Evolutionary conservation across 1,140 invertebrate genomes (phyloP).

Genomic region (Drosophila subpulchrella): DNA sequence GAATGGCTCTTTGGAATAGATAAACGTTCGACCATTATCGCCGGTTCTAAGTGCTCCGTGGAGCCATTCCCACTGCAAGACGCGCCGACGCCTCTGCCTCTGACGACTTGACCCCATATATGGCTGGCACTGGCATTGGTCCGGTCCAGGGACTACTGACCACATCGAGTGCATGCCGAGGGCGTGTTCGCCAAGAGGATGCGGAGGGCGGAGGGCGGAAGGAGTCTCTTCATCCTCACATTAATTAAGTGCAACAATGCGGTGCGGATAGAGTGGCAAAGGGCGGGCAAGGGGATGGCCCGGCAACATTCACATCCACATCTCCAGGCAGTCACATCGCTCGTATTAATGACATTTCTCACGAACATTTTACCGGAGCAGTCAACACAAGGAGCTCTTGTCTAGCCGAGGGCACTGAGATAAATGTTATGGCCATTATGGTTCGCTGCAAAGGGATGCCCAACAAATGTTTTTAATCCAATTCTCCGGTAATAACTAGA

Average conservation of each 20-base stretch:
- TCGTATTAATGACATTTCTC: constrained; percentile 82
- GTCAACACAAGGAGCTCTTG: constrained; percentile 48
- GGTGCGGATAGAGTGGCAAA: constrained; percentile 41
- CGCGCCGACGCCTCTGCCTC: constrained; percentile 66
- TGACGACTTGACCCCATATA: constrained; percentile 72
- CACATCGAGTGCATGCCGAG: constrained; percentile 50
- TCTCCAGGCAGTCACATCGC: constrained; percentile 62
- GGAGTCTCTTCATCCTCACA: constrained; percentile 54
- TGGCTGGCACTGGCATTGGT: constrained; percentile 10
- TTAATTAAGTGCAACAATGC: constrained; percentile 82
- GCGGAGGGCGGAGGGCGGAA: constrained; percentile 20
- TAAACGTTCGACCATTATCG: constrained; percentile 71
- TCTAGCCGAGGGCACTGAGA: constrained; percentile 22
- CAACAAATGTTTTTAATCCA: neutral
- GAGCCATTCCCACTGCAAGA: constrained; percentile 65
- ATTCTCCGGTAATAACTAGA: neutral
- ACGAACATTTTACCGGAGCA: constrained; percentile 73
- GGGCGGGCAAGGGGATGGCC: constrained; percentile 12
- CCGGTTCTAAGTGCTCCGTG: constrained; percentile 48
- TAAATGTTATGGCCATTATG: constrained; percentile 7
- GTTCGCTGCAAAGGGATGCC: neutral
- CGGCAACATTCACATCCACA: constrained; percentile 53
- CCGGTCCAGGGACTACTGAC: constrained; percentile 20
- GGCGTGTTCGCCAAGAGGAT: constrained; percentile 52
- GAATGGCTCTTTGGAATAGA: constrained; percentile 44